Evolutionary conservation across 2,888 invertebrate genomes (phyloP).

Genomic region (Phyllotreta cruciferae): DNA sequence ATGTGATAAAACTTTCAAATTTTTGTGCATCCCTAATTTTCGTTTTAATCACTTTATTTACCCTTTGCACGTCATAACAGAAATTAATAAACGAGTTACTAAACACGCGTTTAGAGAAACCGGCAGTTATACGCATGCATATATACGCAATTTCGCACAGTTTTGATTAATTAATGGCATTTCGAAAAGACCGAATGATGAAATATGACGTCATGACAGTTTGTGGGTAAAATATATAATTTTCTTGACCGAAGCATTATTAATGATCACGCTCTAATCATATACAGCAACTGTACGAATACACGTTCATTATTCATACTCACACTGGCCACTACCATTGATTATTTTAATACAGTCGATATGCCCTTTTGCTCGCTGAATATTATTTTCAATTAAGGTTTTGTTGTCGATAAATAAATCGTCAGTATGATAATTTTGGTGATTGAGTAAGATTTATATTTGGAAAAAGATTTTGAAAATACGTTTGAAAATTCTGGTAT

Average conservation of each 20-base stretch:
- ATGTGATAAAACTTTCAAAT: too few relatives aligned
- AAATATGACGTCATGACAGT: conserved; percentile 58
- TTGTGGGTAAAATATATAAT: conserved; percentile 58
- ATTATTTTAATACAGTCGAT: conserved; percentile 36
- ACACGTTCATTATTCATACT: conserved; percentile 49
- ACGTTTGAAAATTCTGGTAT: too few relatives aligned
- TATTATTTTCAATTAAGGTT: too few relatives aligned
- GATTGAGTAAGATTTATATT: background rate
- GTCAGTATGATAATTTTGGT: background rate
- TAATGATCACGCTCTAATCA: conserved; percentile 56
- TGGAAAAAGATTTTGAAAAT: too few relatives aligned
- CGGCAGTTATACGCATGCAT: background rate
- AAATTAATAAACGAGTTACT: conserved; percentile 12
- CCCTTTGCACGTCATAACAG: too few relatives aligned
- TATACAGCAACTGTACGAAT: conserved; percentile 53
- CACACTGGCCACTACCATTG: conserved; percentile 37
- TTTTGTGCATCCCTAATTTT: too few relatives aligned
- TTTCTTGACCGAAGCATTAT: conserved; percentile 58
- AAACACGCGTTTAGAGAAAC: conserved; percentile 23
- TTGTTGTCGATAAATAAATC: background rate
- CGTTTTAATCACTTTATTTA: too few relatives aligned
- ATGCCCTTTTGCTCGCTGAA: conserved; percentile 25
- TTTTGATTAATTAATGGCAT: conserved; percentile 43
- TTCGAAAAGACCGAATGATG: conserved; percentile 48
- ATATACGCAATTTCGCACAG: conserved; percentile 32